phyloP scores from a whole-genome alignment of 1,140 invertebrate genomes.

The Probaryconus sp. region DNA sequence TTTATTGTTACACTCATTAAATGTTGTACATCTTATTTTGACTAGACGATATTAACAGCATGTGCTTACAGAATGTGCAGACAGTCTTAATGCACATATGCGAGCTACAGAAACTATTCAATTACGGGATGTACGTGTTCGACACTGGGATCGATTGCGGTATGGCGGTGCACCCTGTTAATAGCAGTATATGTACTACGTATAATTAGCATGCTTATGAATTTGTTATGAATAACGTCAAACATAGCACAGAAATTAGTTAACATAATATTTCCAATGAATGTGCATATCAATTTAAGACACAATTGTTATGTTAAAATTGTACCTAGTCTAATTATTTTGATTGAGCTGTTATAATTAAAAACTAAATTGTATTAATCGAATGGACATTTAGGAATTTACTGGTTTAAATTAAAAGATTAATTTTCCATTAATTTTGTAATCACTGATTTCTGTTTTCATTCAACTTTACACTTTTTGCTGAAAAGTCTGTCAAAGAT shows the following conservation, averaged over 20 bases:
- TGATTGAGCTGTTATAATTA: too few species aligned
- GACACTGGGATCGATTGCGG: conserved; percentile 29
- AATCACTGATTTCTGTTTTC: too few species aligned
- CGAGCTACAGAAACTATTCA: conserved; percentile 38
- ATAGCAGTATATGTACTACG: conserved; percentile 29
- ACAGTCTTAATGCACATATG: conserved; percentile 36
- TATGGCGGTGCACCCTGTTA: conserved; percentile 27
- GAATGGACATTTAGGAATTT: too few species aligned
- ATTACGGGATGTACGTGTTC: conserved; percentile 30
- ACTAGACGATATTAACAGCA: conserved; percentile 14
- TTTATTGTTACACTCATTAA: too few species aligned
- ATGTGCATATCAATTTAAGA: too few species aligned
- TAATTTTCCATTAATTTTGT: too few species aligned
- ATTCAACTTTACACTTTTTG: too few species aligned
- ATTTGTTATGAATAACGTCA: conserved; percentile 18
- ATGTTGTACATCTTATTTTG: conserved; percentile 13
- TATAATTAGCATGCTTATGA: conserved; percentile 40
- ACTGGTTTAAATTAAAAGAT: too few species aligned
- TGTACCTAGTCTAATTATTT: too few species aligned
- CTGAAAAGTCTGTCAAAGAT: too few species aligned
- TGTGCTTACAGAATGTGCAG: conserved; percentile 11
- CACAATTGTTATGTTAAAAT: too few species aligned
- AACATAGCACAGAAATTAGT: conserved; percentile 17
- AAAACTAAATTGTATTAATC: too few species aligned
- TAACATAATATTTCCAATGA: conserved; percentile 2